These are phyloP conservation scores for Harpalus rufipes DNA, from an alignment of 2,888 invertebrate species.

Conservation along the genomic window DNA sequence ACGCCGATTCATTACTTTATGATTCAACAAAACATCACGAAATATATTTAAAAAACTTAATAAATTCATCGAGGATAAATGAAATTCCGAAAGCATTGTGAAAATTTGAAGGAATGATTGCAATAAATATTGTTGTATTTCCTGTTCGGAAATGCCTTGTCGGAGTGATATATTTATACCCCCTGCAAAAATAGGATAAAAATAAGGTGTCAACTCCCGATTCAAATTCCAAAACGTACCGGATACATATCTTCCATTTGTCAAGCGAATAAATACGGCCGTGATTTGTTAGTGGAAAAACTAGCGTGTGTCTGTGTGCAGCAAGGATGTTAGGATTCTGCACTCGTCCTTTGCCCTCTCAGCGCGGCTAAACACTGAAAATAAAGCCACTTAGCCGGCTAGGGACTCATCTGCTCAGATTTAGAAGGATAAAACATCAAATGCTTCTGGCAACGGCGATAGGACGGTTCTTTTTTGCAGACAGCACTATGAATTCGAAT, in stretches of 20 bases:
- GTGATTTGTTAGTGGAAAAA: neutral
- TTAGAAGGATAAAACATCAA: neutral
- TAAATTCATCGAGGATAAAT: too few relatives aligned
- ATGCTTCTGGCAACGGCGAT: neutral
- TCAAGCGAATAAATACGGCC: neutral
- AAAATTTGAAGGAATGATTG: too few relatives aligned
- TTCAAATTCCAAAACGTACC: conserved; percentile 5
- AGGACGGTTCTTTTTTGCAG: too few relatives aligned
- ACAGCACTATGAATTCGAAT: too few relatives aligned
- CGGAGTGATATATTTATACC: neutral
- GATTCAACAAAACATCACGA: too few relatives aligned
- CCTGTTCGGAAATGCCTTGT: neutral
- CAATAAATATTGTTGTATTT: too few relatives aligned
- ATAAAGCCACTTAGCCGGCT: conserved; percentile 14
- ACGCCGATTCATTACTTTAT: too few relatives aligned
- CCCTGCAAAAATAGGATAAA: conserved; percentile 19
- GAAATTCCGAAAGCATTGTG: too few relatives aligned
- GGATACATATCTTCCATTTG: neutral
- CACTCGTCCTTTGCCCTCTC: neutral
- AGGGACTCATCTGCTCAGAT: neutral
- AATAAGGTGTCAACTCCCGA: conserved; percentile 17
- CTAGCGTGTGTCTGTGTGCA: neutral
- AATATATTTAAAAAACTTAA: too few relatives aligned
- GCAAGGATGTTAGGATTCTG: neutral
- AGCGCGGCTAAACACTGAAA: conserved; percentile 29